phyloP scores from a whole-genome alignment of 2,888 invertebrate genomes.

The Cabera pusaria region DNA sequence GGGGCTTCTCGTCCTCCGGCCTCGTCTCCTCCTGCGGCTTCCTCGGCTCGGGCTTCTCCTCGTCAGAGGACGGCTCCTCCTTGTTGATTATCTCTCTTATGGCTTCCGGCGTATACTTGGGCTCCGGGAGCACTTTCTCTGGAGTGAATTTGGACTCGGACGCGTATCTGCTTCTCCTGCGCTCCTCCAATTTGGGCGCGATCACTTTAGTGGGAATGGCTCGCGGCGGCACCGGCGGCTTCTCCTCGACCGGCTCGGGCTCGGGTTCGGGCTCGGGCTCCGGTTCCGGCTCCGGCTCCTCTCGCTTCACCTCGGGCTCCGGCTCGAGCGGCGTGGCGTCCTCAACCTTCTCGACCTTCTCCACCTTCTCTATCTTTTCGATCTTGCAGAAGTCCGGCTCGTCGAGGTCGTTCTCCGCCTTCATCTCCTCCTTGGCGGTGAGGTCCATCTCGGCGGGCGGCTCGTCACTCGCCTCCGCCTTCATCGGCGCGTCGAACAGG shows the following conservation, averaged over 20 bases:
- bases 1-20: slow-evolving; percentile 54
- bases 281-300: slow-evolving; percentile 6
- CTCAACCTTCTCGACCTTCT: slow-evolving; percentile 34
- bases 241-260: slow-evolving; percentile 16
- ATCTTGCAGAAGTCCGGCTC: slow-evolving; percentile 63
- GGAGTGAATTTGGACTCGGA: slow-evolving; percentile 13
- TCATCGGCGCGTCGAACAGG: slow-evolving; percentile 62
- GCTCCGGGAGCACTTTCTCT: slow-evolving; percentile 18
- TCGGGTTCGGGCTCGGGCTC: slow-evolving; percentile 4
- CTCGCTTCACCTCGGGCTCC: slow-evolving; percentile 26
- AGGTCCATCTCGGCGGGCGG: slow-evolving; percentile 65
- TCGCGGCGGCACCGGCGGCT: slow-evolving; percentile 9
- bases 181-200: slow-evolving; percentile 20
- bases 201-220: slow-evolving; percentile 11
- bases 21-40: slow-evolving; percentile 37
- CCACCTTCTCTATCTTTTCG: slow-evolving; percentile 45
- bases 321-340: slow-evolving; percentile 24
- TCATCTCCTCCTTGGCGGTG: slow-evolving; percentile 73
- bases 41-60: slow-evolving; percentile 44
- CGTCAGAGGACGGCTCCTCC: slow-evolving; percentile 45
- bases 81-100: slow-evolving; percentile 43
- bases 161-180: slow-evolving; percentile 26
- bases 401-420: slow-evolving; percentile 60
- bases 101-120: slow-evolving; percentile 14
- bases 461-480: slow-evolving; percentile 54